Evolutionary conservation across 2,888 invertebrate species (phyloP).

Genomic region (Eulithis prunata): DNA sequence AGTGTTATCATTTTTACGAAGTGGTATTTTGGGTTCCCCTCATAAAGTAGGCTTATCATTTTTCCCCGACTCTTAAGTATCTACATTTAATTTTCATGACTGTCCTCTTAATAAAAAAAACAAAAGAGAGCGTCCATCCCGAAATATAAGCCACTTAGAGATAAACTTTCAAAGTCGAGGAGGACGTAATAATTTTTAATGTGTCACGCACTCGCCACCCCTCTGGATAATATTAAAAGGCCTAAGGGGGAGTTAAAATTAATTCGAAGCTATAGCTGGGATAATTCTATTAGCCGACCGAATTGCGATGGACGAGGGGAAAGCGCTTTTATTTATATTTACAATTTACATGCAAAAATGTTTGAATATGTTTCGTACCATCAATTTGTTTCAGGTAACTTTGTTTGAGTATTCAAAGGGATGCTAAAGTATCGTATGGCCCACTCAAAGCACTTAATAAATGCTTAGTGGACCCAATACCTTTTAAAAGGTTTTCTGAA

Average conservation of each 20-base stretch:
- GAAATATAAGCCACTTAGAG: constrained; percentile 32
- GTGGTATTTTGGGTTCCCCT: not conserved
- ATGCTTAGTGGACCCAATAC: not conserved
- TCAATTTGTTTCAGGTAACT: constrained; percentile 36
- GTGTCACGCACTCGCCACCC: constrained; percentile 52
- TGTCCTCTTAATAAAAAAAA: constrained; percentile 20
- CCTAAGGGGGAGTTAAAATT: constrained; percentile 61
- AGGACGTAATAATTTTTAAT: constrained; percentile 54
- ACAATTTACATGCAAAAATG: constrained; percentile 38
- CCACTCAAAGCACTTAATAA: constrained; percentile 9
- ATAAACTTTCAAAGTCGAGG: constrained; percentile 42
- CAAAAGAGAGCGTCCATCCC: constrained; percentile 23
- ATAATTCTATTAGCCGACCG: constrained; percentile 69
- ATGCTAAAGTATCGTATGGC: constrained; percentile 7
- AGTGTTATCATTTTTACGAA: not conserved
- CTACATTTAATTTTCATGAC: constrained; percentile 16
- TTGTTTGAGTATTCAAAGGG: constrained; percentile 31
- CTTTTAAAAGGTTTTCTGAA: not conserved
- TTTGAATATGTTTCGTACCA: constrained; percentile 24
- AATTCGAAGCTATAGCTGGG: constrained; percentile 67
- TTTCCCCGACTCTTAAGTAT: constrained; percentile 13
- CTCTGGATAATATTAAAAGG: constrained; percentile 62
- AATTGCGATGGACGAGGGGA: constrained; percentile 45
- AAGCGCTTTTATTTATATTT: constrained; percentile 56
- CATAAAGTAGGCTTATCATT: constrained; percentile 15